Conservation (phyloP, 2,888 invertebrate species). For the Stratiomys singularior region DNA sequence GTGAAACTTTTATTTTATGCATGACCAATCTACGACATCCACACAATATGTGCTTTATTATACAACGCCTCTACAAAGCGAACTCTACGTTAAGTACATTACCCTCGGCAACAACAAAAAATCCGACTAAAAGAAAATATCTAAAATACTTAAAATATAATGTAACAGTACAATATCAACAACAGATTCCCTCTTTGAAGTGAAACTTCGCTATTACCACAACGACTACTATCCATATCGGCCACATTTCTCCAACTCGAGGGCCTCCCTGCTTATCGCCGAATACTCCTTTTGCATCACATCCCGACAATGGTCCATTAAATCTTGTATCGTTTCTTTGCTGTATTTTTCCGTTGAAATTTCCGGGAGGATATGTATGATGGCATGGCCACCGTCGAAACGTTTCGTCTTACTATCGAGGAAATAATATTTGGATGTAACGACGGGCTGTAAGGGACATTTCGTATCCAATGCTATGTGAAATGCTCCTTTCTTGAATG, state of each 20-base stretch:
- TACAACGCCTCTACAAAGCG: not conserved
- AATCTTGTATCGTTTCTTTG: slow-evolving; percentile 71
- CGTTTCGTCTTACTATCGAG: slow-evolving; percentile 72
- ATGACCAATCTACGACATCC: not conserved
- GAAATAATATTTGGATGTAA: slow-evolving; percentile 85
- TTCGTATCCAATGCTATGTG: slow-evolving; percentile 87
- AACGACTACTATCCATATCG: slow-evolving; percentile 15
- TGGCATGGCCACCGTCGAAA: slow-evolving; percentile 77
- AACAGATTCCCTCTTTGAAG: not conserved
- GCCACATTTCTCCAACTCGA: slow-evolving; percentile 25
- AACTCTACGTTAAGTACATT: slow-evolving; percentile 7
- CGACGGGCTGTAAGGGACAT: slow-evolving; percentile 89
- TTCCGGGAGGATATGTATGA: slow-evolving; percentile 78
- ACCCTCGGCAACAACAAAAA: not conserved
- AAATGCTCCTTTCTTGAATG: slow-evolving; percentile 97
- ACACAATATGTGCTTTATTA: slow-evolving; percentile 1
- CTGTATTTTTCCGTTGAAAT: slow-evolving; percentile 74
- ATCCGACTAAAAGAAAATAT: not conserved
- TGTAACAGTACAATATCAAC: slow-evolving; percentile 2
- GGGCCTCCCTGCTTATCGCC: slow-evolving; percentile 66
- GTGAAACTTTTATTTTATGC: slow-evolving; percentile 1
- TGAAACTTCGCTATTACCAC: not conserved
- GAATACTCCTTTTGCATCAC: slow-evolving; percentile 75
- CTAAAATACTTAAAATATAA: not conserved
- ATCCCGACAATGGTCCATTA: slow-evolving; percentile 75